phyloP scores from a whole-genome alignment of 2,113 vertebrate genomes.

The Dasyornis broadbenti region DNA sequence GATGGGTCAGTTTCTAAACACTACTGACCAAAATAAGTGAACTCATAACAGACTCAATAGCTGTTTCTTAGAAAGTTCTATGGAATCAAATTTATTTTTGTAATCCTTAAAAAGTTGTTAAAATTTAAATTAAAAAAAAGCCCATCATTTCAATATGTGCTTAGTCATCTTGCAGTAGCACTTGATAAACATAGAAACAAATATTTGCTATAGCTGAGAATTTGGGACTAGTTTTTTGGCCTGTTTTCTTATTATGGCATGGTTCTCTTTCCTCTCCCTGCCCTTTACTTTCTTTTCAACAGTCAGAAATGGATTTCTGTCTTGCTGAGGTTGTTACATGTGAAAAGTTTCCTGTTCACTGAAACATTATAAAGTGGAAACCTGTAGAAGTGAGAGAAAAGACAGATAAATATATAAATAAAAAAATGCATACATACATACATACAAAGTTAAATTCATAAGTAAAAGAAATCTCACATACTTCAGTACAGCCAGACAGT shows the following conservation, averaged over 20 bases:
- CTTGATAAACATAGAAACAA: background rate
- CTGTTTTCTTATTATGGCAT: background rate
- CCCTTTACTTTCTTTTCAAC: background rate
- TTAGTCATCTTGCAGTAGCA: background rate
- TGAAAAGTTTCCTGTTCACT: background rate
- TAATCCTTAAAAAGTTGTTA: background rate
- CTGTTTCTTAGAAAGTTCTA: background rate
- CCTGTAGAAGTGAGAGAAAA: background rate
- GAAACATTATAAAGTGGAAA: background rate
- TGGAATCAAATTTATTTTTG: background rate
- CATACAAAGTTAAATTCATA: background rate
- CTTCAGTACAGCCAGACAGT: background rate
- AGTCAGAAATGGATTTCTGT: background rate
- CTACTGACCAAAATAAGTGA: background rate
- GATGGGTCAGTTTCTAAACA: background rate
- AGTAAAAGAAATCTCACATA: background rate
- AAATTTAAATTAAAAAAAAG: background rate
- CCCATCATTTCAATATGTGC: background rate
- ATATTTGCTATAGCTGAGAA: background rate
- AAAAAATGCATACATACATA: background rate
- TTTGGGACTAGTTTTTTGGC: background rate
- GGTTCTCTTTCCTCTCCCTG: background rate
- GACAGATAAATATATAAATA: background rate
- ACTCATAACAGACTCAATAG: background rate
- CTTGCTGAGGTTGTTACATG: background rate